These are phyloP conservation scores for Cheirogaleus major DNA, from an alignment of 2,797 vertebrate species.

Conservation along the genomic window DNA sequence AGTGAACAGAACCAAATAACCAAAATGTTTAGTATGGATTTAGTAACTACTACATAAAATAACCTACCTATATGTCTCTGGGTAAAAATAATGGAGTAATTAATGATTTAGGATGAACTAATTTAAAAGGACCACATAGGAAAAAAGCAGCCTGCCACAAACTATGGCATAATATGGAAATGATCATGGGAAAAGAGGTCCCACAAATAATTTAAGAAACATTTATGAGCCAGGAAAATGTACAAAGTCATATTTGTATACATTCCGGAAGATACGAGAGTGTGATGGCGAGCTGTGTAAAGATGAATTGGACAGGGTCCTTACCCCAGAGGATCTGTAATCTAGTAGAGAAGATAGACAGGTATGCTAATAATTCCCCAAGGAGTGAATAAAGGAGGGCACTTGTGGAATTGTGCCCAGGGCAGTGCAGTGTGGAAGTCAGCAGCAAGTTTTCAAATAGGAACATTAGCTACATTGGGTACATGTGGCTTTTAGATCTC, in stretches of 20 bases:
- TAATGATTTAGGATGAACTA: background rate
- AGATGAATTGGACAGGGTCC: background rate
- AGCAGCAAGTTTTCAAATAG: background rate
- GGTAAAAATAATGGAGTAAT: background rate
- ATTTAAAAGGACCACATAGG: background rate
- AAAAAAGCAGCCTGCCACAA: background rate
- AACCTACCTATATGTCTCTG: background rate
- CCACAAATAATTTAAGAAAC: conserved; percentile 10
- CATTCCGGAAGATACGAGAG: background rate
- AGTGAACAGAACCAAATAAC: background rate
- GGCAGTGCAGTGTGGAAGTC: background rate
- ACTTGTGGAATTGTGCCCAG: background rate
- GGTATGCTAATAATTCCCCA: no score
- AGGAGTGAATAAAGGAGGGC: background rate
- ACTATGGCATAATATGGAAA: background rate
- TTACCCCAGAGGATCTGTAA: background rate
- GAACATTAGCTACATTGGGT: background rate
- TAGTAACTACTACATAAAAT: background rate
- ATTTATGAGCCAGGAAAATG: background rate
- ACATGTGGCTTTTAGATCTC: background rate
- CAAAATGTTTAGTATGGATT: background rate
- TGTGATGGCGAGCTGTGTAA: background rate
- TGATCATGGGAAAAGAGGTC: background rate
- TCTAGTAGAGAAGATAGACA: background rate
- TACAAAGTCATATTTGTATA: background rate